Base-by-base conservation (phyloP, 2,888 invertebrate genomes). In the Aromia moschata region DNA sequence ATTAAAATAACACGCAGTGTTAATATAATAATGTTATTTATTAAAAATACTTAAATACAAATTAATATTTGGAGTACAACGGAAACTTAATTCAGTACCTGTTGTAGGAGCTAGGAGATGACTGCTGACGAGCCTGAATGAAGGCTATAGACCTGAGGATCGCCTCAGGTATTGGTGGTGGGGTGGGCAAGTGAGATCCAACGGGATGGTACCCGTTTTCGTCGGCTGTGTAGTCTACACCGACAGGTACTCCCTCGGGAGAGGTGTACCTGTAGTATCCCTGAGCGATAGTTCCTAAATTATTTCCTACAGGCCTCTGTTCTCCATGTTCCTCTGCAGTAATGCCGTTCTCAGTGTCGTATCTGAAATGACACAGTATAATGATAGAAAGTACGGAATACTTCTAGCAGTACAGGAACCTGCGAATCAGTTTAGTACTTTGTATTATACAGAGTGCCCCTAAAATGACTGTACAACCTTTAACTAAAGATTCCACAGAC, bases 261-360 rank as follows among this genome's bases (percentile, higher is more conserved):
- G 84, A 84, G 10, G 84, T 84, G 73, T 85, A 86, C 14, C 55
- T 57, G 44, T 53, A 65, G 9, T 88, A 87, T 38, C 92, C 92
- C 75, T 90, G 88, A 1, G 89, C 89, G 1, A 89, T 88, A 86
- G 90, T 85, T n/a, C 87, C 87, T 68, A 87, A 87, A 1, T 87
- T 85, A 54, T 85, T 84, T 60, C 51, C 51, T 20, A 44, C 25
- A 5, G 11, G 1, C 10, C 18, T 52, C 10, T 16, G 44, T 17
- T 37, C 14, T 2, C 57, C 57, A 2, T 31, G 15, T 16, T 51
- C 51, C 2, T 52, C 14, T 11, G 51, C 57, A 5, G 57, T 44
- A 14, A 57, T 57, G 0, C 57, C 57, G 33, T 57, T 57, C 25
- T 57, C 44, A 1, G 57, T 57, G n/a, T 57, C 51, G 37, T 57